Conservation (phyloP, 2,797 vertebrate species). For the Gobio occitaniae region DNA sequence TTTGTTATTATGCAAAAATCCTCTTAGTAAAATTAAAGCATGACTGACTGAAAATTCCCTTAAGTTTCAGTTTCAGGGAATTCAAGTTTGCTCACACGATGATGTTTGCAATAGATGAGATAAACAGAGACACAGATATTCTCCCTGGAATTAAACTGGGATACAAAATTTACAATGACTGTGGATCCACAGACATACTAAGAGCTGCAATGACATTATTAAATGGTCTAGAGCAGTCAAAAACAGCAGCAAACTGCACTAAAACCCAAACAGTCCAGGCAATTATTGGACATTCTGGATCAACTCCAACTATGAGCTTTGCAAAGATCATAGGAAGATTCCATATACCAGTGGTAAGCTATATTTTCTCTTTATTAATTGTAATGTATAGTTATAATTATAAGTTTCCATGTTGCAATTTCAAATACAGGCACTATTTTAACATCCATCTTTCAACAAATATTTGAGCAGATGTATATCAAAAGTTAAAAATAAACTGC, state of each 20-base stretch:
- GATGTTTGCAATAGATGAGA: conserved; percentile 81
- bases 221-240: conserved; percentile 64
- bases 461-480: neutral
- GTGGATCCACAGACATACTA: conserved; percentile 79
- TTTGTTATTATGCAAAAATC: neutral
- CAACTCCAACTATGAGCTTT: conserved; percentile 79
- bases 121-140: conserved; percentile 72
- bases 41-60: conserved; percentile 23
- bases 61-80: conserved; percentile 80
- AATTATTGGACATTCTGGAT: conserved; percentile 82
- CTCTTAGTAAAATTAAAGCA: neutral
- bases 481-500: neutral
- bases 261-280: conserved; percentile 71
- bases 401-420: neutral
- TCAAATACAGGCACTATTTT: neutral
- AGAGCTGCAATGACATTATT: conserved; percentile 74
- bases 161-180: conserved; percentile 78
- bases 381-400: neutral
- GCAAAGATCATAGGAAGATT: conserved; percentile 75
- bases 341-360: conserved; percentile 79
- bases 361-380: neutral
- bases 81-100: conserved; percentile 79
- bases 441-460: conserved; percentile 4
- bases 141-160: conserved; percentile 74
- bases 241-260: conserved; percentile 66